phyloP scores from a whole-genome alignment of 2,113 vertebrate species.

The Orientallactaga bullata region DNA sequence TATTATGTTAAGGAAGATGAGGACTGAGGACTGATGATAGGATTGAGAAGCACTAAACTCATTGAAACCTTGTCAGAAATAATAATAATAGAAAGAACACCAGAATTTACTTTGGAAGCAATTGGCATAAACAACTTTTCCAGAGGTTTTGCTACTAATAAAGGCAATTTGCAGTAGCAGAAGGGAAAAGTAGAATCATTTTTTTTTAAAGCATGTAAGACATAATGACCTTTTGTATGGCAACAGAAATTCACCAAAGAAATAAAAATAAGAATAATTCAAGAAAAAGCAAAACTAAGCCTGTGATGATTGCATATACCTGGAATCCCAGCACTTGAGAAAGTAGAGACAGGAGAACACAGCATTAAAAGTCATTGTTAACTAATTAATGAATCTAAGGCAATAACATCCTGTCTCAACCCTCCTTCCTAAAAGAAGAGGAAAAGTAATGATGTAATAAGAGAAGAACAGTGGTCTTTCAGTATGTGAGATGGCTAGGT shows the following conservation, averaged over 20 bases:
- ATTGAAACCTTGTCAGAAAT: background rate
- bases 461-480: background rate
- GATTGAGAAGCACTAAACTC: background rate
- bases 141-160: background rate
- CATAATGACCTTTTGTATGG: background rate
- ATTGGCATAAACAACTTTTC: background rate
- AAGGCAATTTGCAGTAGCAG: constrained; percentile 1
- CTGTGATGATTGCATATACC: background rate
- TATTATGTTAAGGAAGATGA: background rate
- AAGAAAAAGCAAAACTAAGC: background rate
- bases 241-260: constrained; percentile 31
- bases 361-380: too few species aligned
- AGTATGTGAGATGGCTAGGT: background rate
- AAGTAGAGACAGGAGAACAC: too few species aligned
- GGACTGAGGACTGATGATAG: background rate
- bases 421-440: background rate
- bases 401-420: background rate
- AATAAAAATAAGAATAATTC: background rate
- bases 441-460: background rate
- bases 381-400: too few species aligned
- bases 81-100: background rate
- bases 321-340: background rate
- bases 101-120: background rate
- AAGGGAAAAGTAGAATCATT: background rate
- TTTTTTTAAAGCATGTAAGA: background rate